Conservation (phyloP, 2,113 vertebrate genomes). For the Mus pahari region DNA sequence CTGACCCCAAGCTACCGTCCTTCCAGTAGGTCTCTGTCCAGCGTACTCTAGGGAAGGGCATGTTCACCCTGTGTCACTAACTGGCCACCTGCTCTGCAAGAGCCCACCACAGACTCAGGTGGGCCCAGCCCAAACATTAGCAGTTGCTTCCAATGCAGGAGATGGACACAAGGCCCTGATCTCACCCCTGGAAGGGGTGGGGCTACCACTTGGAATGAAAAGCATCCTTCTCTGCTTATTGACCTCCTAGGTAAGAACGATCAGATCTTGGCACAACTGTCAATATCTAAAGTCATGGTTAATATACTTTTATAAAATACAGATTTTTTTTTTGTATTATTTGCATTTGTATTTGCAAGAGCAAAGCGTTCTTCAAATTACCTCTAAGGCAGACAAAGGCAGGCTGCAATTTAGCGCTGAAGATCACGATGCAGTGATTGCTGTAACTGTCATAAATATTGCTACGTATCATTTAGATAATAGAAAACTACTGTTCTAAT, state of each 20-base stretch:
- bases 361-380: neutral
- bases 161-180: neutral
- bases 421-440: neutral
- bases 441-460: neutral
- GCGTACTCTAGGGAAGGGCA: neutral
- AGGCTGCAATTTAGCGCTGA: slow-evolving; percentile 3
- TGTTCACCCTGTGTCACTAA: neutral
- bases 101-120: neutral
- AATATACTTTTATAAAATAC: slow-evolving; percentile 12
- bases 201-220: neutral
- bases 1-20: neutral
- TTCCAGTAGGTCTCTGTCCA: too few species aligned
- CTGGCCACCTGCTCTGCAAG: neutral
- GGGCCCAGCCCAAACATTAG: neutral
- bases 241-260: neutral
- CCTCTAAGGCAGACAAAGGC: neutral
- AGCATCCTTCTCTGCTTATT: neutral
- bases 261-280: neutral
- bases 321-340: neutral
- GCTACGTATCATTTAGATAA: neutral
- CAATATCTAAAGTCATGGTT: neutral
- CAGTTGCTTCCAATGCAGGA: neutral
- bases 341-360: neutral
- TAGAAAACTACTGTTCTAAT: slow-evolving; percentile 11
- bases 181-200: neutral